A percentile compares a stretch with the other conserved stretches of the same genome.
These are phyloP conservation scores for Holacanthella duospinosa DNA, from an alignment of 2,888 invertebrate genomes.

Conservation along the genomic window DNA sequence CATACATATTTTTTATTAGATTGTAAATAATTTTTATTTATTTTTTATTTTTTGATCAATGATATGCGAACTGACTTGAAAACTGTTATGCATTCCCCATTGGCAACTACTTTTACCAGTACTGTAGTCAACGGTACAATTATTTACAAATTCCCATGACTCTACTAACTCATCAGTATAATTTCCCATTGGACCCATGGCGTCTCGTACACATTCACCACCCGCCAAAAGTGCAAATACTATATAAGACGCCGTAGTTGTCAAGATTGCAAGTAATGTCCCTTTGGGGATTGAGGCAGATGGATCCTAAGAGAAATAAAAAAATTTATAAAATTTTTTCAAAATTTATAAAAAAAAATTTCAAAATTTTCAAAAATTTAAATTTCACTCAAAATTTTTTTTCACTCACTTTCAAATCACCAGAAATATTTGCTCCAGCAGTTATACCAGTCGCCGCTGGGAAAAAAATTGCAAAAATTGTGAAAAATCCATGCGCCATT, in stretches of 20 bases:
- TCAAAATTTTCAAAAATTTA: slow-evolving; percentile 1
- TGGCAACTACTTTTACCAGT: slow-evolving; percentile 37
- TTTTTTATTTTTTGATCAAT: background rate
- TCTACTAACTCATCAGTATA: slow-evolving; percentile 20
- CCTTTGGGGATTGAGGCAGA: slow-evolving; percentile 44
- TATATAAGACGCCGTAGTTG: slow-evolving; percentile 48
- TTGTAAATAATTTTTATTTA: background rate
- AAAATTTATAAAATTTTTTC: background rate
- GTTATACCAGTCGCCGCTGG: slow-evolving; percentile 52
- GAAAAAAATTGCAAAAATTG: slow-evolving; percentile 51
- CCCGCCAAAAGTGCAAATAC: slow-evolving; percentile 44
- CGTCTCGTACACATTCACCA: slow-evolving; percentile 40
- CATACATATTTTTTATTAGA: background rate
- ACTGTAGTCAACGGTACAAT: slow-evolving; percentile 12
- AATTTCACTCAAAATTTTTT: slow-evolving; percentile 38
- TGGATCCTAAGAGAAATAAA: slow-evolving; percentile 37
- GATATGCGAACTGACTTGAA: slow-evolving; percentile 44
- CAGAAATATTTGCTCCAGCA: slow-evolving; percentile 52
- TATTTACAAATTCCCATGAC: slow-evolving; percentile 22
- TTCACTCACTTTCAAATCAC: slow-evolving; percentile 46
- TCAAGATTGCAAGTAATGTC: slow-evolving; percentile 48
- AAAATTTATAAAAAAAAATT: background rate
- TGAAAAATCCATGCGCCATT: slow-evolving; percentile 46
- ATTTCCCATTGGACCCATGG: slow-evolving; percentile 36
- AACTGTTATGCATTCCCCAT: slow-evolving; percentile 44